Evolutionary conservation across 2,888 invertebrate species (phyloP).

Genomic region (Drosophila cognata): DNA sequence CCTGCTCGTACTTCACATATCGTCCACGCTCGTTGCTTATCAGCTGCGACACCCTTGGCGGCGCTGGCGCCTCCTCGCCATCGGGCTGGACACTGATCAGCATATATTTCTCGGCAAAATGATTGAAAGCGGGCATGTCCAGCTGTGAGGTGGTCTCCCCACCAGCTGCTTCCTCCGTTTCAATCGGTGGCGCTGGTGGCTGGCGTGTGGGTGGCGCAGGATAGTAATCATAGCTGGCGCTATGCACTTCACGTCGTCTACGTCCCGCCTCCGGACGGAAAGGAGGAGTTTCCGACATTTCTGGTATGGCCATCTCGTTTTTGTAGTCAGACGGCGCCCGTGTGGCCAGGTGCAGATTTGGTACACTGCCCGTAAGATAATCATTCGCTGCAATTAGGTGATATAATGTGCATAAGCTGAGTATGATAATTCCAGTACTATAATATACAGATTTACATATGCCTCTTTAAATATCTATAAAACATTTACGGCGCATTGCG

Average conservation of each 20-base stretch:
- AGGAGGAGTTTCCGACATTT: slow-evolving; percentile 26
- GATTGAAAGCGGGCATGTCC: slow-evolving; percentile 68
- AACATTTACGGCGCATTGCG: neutral
- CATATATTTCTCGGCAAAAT: slow-evolving; percentile 68
- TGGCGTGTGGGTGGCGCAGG: slow-evolving; percentile 62
- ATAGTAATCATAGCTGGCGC: slow-evolving; percentile 49
- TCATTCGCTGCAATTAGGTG: slow-evolving; percentile 34
- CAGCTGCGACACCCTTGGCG: slow-evolving; percentile 12
- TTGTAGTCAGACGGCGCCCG: slow-evolving; percentile 20
- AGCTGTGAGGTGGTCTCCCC: slow-evolving; percentile 26
- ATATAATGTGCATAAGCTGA: neutral
- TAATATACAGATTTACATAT: neutral
- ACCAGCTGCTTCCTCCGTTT: slow-evolving; percentile 7
- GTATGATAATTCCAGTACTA: neutral
- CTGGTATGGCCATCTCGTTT: slow-evolving; percentile 27
- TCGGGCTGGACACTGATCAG: slow-evolving; percentile 48
- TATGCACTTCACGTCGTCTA: slow-evolving; percentile 53
- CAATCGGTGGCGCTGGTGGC: slow-evolving; percentile 61
- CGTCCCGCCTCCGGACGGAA: slow-evolving; percentile 35
- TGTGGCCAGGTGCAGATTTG: slow-evolving; percentile 50
- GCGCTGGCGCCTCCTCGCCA: slow-evolving; percentile 17
- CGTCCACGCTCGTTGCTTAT: slow-evolving; percentile 53
- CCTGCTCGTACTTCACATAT: slow-evolving; percentile 78
- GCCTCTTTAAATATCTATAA: neutral
- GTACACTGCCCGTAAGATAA: slow-evolving; percentile 64